These are phyloP conservation scores for Oryzias melastigma DNA, from an alignment of 2,113 vertebrate genomes.

Conservation along the genomic window DNA sequence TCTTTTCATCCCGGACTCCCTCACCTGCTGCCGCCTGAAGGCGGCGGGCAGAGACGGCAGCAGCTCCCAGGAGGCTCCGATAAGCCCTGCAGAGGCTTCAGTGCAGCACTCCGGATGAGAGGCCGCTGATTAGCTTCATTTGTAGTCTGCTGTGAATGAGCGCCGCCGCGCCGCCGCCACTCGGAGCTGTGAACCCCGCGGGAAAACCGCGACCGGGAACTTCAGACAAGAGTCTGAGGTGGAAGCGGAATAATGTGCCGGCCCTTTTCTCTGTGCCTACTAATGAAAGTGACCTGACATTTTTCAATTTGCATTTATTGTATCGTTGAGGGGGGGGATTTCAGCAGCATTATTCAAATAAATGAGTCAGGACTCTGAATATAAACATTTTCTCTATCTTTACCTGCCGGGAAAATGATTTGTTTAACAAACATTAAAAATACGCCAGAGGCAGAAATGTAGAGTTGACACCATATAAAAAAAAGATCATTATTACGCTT, in stretches of 20 bases:
- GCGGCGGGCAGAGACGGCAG: conserved; percentile 55
- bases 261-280: too few relatives aligned
- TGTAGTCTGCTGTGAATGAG: conserved; percentile 10
- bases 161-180: conserved; percentile 5
- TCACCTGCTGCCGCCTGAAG: conserved; percentile 40
- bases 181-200: neutral
- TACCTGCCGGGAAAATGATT: too few relatives aligned
- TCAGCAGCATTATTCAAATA: neutral
- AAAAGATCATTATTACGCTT: too few relatives aligned
- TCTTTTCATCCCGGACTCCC: conserved; percentile 16
- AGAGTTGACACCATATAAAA: neutral
- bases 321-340: neutral
- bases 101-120: conserved; percentile 44
- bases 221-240: conserved; percentile 15
- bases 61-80: conserved; percentile 56
- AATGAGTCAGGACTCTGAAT: neutral
- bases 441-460: neutral
- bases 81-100: conserved; percentile 59
- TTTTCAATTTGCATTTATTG: too few relatives aligned
- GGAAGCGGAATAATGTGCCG: too few relatives aligned
- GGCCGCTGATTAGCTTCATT: conserved; percentile 40
- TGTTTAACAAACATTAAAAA: too few relatives aligned
- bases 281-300: too few relatives aligned
- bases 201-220: conserved; percentile 1
- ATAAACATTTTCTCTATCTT: neutral